Percentiles rank a stretch among this genome's conserved stretches.
phyloP scores from a whole-genome alignment of 1,140 invertebrate genomes.

The Fragariocoptes setiger region DNA sequence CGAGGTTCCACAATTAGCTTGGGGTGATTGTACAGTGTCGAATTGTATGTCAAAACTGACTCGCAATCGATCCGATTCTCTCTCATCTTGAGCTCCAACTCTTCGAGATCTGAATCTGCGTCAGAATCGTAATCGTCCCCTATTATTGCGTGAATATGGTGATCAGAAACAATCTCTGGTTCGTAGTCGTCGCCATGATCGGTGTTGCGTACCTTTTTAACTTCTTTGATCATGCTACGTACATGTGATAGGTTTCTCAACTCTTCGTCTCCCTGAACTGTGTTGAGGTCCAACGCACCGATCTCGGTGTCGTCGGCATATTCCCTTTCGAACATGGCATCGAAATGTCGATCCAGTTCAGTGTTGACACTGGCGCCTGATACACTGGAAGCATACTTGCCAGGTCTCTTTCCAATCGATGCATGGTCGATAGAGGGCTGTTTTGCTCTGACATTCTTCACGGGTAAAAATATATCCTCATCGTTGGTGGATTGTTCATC shows the following conservation, averaged over 20 bases:
- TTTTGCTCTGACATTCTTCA: too few species aligned
- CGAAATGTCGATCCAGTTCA: conserved; percentile 69
- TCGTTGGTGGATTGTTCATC: too few species aligned
- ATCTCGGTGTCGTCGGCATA: conserved; percentile 59
- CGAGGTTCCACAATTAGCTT: conserved; percentile 38
- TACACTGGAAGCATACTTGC: too few species aligned
- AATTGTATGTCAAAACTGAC: conserved; percentile 28
- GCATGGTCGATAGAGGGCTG: too few species aligned
- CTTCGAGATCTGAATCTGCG: conserved; percentile 5
- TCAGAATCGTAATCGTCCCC: background rate
- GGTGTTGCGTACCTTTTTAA: background rate
- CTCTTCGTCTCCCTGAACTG: conserved; percentile 48
- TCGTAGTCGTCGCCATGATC: background rate
- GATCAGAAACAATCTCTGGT: background rate
- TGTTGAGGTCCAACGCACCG: conserved; percentile 44
- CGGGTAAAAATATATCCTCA: too few species aligned
- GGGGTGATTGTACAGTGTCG: conserved; percentile 61
- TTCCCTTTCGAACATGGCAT: conserved; percentile 19
- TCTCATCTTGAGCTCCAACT: conserved; percentile 4
- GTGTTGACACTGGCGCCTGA: too few species aligned
- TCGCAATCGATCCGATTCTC: conserved; percentile 10
- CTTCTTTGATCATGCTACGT: background rate
- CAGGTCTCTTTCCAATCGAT: too few species aligned
- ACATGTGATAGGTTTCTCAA: background rate
- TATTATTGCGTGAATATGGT: background rate